phyloP scores from a whole-genome alignment of 2,888 invertebrate genomes.

The Aelia acuminata region DNA sequence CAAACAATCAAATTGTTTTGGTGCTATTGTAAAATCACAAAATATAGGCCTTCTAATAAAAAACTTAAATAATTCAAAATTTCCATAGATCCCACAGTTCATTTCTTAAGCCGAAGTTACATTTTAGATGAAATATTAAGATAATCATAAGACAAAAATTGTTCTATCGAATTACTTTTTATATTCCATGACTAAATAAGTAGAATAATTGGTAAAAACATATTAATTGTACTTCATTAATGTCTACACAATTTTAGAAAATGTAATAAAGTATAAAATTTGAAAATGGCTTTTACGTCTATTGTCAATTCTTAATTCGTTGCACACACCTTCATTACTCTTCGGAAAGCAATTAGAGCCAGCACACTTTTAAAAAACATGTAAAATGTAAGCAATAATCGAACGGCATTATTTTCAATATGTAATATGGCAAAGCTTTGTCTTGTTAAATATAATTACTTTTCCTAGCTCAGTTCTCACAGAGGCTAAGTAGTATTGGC shows the following conservation, averaged over 20 bases:
- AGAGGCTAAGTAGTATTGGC: constrained; percentile 45
- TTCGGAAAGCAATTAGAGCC: constrained; percentile 40
- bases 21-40: neutral
- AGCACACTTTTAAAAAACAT: neutral
- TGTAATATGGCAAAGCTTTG: neutral
- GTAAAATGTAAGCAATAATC: constrained; percentile 24
- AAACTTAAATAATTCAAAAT: neutral
- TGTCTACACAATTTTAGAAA: constrained; percentile 52
- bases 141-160: neutral
- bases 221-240: constrained; percentile 42
- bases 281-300: constrained; percentile 43
- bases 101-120: neutral
- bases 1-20: too few species aligned
- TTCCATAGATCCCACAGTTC: neutral
- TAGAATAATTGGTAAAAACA: constrained; percentile 15
- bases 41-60: neutral
- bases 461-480: constrained; percentile 9
- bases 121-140: neutral
- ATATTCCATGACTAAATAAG: neutral
- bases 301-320: constrained; percentile 56
- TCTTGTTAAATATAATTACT: neutral
- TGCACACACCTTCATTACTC: constrained; percentile 37
- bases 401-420: constrained; percentile 30
- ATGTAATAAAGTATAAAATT: constrained; percentile 57
- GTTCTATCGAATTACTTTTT: neutral